A percentile compares a stretch with the other conserved stretches of the same genome.
Evolutionary conservation across 2,113 vertebrate genomes (phyloP).

Genomic region (Nestor notabilis): DNA sequence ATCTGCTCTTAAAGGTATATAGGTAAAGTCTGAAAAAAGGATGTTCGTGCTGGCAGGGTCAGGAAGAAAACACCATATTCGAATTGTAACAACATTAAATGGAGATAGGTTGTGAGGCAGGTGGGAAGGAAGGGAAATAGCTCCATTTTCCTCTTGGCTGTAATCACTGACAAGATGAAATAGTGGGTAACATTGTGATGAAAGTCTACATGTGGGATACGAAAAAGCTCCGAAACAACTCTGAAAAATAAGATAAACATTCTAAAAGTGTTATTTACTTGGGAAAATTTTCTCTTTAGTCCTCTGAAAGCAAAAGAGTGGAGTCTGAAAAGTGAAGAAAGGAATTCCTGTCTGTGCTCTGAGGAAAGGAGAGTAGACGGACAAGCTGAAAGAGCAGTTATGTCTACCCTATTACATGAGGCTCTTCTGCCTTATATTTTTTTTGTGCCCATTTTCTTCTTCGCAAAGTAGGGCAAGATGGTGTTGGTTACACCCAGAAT

Average conservation of each 20-base stretch:
- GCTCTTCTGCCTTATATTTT: neutral
- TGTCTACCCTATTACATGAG: neutral
- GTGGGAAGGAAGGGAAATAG: neutral
- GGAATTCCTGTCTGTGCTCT: neutral
- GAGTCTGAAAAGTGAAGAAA: neutral
- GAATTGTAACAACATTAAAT: neutral
- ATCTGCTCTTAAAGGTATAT: neutral
- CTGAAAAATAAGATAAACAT: neutral
- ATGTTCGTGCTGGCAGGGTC: neutral
- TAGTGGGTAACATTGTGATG: neutral
- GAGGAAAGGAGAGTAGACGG: neutral
- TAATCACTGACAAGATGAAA: neutral
- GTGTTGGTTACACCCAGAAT: neutral
- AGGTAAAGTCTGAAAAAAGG: neutral
- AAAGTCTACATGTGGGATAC: neutral
- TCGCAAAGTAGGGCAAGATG: neutral
- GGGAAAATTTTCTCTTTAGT: neutral
- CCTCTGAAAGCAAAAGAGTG: neutral
- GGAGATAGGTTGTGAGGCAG: neutral
- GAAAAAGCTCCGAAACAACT: neutral
- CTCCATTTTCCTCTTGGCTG: neutral
- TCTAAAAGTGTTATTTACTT: neutral
- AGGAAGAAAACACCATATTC: neutral
- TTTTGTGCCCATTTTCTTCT: neutral
- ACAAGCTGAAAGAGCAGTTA: neutral